Evolutionary conservation across 2,888 invertebrate species (phyloP).

Genomic region (Lepidochrysops patricia): DNA sequence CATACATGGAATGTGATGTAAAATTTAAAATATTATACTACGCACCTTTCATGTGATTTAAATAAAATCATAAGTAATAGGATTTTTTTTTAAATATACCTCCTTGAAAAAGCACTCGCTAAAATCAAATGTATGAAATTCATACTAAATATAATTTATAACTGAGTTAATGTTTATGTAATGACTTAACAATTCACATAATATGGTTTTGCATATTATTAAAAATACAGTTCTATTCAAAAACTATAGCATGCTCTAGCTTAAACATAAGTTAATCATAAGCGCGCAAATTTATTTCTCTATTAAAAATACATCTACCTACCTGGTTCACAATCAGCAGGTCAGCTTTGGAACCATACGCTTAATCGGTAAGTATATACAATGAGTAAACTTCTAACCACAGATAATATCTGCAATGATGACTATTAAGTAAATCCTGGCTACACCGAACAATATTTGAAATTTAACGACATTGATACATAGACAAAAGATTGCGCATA

Average conservation of each 20-base stretch:
- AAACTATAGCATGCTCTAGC: background rate
- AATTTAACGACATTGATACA: constrained; percentile 11
- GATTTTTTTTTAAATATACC: background rate
- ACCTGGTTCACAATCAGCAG: constrained; percentile 22
- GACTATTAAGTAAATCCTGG: constrained; percentile 22
- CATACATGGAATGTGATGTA: constrained; percentile 67
- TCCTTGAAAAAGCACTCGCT: background rate
- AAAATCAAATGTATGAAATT: background rate
- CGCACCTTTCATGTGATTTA: constrained; percentile 44
- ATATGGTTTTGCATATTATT: background rate
- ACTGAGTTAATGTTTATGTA: background rate
- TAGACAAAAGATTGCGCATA: constrained; percentile 11
- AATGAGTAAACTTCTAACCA: constrained; percentile 14
- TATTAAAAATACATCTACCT: constrained; percentile 17
- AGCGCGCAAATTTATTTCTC: background rate
- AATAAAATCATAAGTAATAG: constrained; percentile 12
- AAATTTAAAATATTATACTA: constrained; percentile 35
- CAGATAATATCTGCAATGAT: constrained; percentile 17
- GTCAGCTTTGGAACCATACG: constrained; percentile 16
- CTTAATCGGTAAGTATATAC: constrained; percentile 20
- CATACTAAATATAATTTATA: background rate
- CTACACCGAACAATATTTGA: constrained; percentile 9
- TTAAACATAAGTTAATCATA: constrained; percentile 6
- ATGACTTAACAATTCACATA: background rate
- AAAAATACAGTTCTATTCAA: background rate